phyloP scores from a whole-genome alignment of 2,113 vertebrate genomes.

The Casuarius casuarius region DNA sequence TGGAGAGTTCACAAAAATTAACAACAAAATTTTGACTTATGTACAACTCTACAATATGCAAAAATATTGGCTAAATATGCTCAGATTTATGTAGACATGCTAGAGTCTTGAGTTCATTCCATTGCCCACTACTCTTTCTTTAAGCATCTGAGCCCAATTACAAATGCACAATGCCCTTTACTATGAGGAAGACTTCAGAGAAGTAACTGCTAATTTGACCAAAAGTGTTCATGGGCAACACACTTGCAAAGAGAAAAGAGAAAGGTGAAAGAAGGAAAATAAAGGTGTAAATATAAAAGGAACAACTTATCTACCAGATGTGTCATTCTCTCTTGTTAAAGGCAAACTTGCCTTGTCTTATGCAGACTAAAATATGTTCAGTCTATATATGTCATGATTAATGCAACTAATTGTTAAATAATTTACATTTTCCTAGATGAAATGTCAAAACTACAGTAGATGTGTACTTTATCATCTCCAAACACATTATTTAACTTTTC shows the following conservation, averaged over 20 bases:
- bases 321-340: not conserved
- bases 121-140: too few species aligned
- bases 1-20: not conserved
- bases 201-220: not conserved
- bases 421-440: not conserved
- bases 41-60: not conserved
- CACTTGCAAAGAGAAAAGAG: not conserved
- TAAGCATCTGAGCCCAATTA: too few species aligned
- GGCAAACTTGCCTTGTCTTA: not conserved
- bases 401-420: not conserved
- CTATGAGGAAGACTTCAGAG: not conserved
- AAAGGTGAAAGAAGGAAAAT: not conserved
- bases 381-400: not conserved
- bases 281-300: not conserved
- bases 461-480: not conserved
- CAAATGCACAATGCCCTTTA: too few species aligned
- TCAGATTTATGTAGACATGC: too few species aligned
- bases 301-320: not conserved
- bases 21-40: not conserved
- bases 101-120: too few species aligned
- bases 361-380: not conserved
- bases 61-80: too few species aligned
- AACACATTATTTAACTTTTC: not conserved
- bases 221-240: not conserved
- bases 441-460: not conserved